A percentile compares a stretch with the other conserved stretches of the same genome.
Evolutionary conservation across 2,888 invertebrate species (phyloP).

Genomic region (Drosophila ezoana): DNA sequence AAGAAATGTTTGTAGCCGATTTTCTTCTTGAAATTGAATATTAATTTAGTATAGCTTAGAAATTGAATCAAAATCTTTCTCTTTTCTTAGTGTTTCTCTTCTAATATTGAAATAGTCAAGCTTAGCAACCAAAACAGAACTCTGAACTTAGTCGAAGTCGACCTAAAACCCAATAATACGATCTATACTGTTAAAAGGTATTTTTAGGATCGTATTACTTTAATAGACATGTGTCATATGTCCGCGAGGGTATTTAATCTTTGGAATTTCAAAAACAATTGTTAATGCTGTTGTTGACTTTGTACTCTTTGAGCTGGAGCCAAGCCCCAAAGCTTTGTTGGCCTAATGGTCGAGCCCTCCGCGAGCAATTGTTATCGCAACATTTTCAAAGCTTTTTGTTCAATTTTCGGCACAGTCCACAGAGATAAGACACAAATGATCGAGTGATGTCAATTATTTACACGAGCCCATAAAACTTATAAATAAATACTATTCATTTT

Average conservation of each 20-base stretch:
- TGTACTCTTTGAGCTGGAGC: conserved; percentile 47
- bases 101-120: too few relatives aligned
- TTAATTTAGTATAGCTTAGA: too few relatives aligned
- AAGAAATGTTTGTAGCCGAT: too few relatives aligned
- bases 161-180: too few relatives aligned
- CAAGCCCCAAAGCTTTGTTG: conserved; percentile 45
- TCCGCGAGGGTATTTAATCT: background rate
- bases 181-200: background rate
- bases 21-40: too few relatives aligned
- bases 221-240: background rate
- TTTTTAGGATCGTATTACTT: background rate
- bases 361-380: conserved; percentile 36
- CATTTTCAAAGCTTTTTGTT: conserved; percentile 21
- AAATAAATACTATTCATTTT: background rate
- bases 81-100: too few relatives aligned
- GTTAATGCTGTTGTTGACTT: conserved; percentile 43
- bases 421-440: conserved; percentile 45
- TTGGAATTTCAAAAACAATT: background rate
- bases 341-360: conserved; percentile 64
- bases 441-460: conserved; percentile 49
- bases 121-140: background rate
- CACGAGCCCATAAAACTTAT: conserved; percentile 17
- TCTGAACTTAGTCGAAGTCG: background rate
- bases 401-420: conserved; percentile 4
- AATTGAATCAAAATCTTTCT: too few relatives aligned